Percentiles rank a stretch among this genome's conserved stretches.
phyloP scores from a whole-genome alignment of 1,140 invertebrate species.

The Leptinotarsa undecemlineata region DNA sequence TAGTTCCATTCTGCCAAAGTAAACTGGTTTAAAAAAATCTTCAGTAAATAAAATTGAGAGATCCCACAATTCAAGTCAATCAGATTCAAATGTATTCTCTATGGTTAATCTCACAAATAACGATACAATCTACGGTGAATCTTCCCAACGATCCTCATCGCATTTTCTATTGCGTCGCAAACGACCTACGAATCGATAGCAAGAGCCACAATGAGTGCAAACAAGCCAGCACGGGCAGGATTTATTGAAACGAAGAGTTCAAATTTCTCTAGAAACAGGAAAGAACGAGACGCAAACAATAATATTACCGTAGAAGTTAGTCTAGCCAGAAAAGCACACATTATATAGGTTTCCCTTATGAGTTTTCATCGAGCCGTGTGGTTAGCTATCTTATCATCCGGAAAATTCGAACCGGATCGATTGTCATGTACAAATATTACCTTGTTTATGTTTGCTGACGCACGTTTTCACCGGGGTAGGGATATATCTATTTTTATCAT shows the following conservation, averaged over 20 bases:
- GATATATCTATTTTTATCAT: too few species aligned
- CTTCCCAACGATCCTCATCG: too few species aligned
- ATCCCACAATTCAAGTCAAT: too few species aligned
- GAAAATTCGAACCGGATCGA: background rate
- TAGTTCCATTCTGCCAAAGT: too few species aligned
- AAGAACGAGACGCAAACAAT: background rate
- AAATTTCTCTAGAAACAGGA: background rate
- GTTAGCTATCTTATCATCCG: background rate
- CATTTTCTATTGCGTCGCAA: background rate
- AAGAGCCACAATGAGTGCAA: background rate
- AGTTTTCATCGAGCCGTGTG: background rate
- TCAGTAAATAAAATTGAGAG: too few species aligned
- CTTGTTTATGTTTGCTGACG: background rate
- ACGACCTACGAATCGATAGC: background rate
- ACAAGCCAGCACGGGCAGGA: background rate
- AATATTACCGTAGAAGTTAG: background rate
- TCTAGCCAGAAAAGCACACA: background rate
- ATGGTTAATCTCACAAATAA: too few species aligned
- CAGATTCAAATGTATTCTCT: too few species aligned
- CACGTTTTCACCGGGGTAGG: background rate
- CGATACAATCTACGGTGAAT: too few species aligned
- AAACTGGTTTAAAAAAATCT: too few species aligned
- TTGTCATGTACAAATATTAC: background rate
- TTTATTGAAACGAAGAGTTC: background rate
- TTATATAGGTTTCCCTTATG: conserved; percentile 5